Evolutionary conservation across 2,888 invertebrate species (phyloP).

Genomic region (Rhamnusium bicolor): DNA sequence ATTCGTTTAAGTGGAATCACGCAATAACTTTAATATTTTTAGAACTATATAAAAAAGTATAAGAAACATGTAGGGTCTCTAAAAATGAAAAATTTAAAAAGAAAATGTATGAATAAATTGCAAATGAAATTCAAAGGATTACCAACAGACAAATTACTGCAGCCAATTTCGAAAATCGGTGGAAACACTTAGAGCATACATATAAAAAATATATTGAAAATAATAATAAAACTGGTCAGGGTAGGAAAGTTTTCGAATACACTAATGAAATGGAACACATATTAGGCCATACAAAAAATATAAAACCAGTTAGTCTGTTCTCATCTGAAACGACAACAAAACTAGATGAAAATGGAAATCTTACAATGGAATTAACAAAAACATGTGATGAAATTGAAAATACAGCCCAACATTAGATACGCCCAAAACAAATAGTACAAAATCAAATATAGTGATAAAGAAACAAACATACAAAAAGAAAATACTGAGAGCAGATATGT

Average conservation of each 20-base stretch:
- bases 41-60: slow-evolving; percentile 24
- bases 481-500: background rate
- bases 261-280: background rate
- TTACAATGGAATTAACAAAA: too few relatives aligned
- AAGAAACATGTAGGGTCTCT: background rate
- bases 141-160: slow-evolving; percentile 4
- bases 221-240: slow-evolving; percentile 10
- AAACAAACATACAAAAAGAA: background rate
- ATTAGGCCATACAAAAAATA: too few relatives aligned
- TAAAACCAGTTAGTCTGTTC: background rate
- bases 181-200: slow-evolving; percentile 22
- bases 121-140: too few relatives aligned
- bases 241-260: slow-evolving; percentile 24
- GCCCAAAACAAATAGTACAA: background rate
- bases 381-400: too few relatives aligned
- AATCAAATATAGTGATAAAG: background rate
- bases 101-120: too few relatives aligned
- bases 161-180: slow-evolving; percentile 26
- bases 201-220: slow-evolving; percentile 26
- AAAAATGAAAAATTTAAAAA: background rate
- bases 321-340: background rate
- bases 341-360: background rate
- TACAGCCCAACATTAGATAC: background rate
- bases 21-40: slow-evolving; percentile 13
- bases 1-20: background rate